phyloP scores from a whole-genome alignment of 2,113 vertebrate species.

The Boulengerochromis microlepis region DNA sequence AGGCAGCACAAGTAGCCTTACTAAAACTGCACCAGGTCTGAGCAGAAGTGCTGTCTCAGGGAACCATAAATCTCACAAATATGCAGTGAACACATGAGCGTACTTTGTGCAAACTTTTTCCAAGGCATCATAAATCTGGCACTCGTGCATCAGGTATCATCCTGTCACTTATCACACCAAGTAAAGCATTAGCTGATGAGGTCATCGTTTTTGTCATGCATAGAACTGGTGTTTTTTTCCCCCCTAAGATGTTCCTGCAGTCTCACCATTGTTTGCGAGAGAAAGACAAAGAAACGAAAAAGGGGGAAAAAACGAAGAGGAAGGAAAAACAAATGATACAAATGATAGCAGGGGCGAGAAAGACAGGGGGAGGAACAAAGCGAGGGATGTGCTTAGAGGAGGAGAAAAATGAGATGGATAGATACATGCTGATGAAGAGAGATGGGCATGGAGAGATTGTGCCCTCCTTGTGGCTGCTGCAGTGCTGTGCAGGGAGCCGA shows the following conservation, averaged over 20 bases:
- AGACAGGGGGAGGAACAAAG: not conserved
- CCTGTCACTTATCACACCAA: not conserved
- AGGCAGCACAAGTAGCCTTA: not conserved
- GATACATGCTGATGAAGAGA: constrained; percentile 3
- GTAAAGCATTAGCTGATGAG: not conserved
- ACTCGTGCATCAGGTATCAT: not conserved
- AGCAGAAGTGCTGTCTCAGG: not conserved
- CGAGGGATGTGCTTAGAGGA: not conserved
- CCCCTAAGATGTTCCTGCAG: not conserved
- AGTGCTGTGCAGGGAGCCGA: constrained; percentile 47
- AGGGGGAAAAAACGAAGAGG: not conserved
- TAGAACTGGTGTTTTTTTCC: not conserved
- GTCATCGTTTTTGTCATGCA: not conserved
- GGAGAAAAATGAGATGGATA: not conserved
- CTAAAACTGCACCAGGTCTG: not conserved
- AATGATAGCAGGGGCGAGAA: not conserved
- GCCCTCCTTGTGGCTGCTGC: constrained; percentile 61
- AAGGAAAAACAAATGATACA: not conserved
- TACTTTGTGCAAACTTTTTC: not conserved
- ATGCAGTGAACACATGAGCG: not conserved
- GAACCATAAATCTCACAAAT: not conserved
- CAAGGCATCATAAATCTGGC: not conserved
- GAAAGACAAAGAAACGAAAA: not conserved
- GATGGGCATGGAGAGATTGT: constrained; percentile 31
- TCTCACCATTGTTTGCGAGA: not conserved